phyloP scores from a whole-genome alignment of 2,797 vertebrate genomes.

The Fistularia tabacaria region DNA sequence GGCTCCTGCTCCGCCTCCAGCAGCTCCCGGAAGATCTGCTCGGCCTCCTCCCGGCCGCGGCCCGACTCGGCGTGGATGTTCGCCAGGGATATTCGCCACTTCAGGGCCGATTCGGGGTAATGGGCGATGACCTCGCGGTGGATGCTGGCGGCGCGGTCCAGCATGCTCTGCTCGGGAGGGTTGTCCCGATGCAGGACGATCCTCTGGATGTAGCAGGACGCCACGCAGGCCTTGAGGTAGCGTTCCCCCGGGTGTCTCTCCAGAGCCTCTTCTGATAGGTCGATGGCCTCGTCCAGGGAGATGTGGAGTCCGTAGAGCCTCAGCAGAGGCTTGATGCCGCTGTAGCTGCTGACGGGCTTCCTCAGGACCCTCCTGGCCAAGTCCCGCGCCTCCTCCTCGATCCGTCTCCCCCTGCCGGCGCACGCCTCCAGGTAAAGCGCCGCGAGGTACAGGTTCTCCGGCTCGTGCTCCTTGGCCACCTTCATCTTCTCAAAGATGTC shows the following conservation, averaged over 20 bases:
- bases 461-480: slow-evolving; percentile 44
- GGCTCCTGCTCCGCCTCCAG: slow-evolving; percentile 28
- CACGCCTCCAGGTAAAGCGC: slow-evolving; percentile 31
- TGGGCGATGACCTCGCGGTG: slow-evolving; percentile 40
- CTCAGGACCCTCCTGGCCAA: slow-evolving; percentile 37
- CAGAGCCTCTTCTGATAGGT: slow-evolving; percentile 51
- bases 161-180: slow-evolving; percentile 16
- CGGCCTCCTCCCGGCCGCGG: slow-evolving; percentile 13
- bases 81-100: slow-evolving; percentile 35
- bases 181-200: slow-evolving; percentile 19
- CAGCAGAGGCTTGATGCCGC: slow-evolving; percentile 47
- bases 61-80: slow-evolving; percentile 15
- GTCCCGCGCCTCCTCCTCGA: slow-evolving; percentile 19
- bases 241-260: slow-evolving; percentile 50
- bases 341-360: slow-evolving; percentile 50
- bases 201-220: slow-evolving; percentile 48
- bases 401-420: neutral
- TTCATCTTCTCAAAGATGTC: slow-evolving; percentile 45
- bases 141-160: slow-evolving; percentile 40
- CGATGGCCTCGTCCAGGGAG: slow-evolving; percentile 51
- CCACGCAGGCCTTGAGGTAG: slow-evolving; percentile 48
- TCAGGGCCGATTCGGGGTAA: slow-evolving; percentile 43
- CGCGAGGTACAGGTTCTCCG: slow-evolving; percentile 52
- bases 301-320: slow-evolving; percentile 27
- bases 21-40: slow-evolving; percentile 34